Base-by-base conservation (phyloP, 2,113 vertebrate genomes). In the Zeus faber region DNA sequence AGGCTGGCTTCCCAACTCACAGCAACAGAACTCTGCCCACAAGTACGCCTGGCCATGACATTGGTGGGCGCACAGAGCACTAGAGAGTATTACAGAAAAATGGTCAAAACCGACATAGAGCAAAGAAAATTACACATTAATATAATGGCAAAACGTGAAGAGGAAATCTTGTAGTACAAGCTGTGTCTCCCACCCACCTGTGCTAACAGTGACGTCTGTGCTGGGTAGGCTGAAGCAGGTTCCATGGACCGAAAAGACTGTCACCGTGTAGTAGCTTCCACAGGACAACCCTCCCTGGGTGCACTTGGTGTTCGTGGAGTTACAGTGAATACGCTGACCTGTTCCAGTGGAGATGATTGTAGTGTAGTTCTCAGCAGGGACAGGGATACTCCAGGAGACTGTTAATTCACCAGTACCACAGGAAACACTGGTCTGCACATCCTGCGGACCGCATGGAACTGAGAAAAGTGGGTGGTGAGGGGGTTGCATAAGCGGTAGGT, bases 381-480 rank as follows among this genome's bases (percentile, higher is more conserved):
- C 5, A 0, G 72, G 55, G 21, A 51, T 58, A 61, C 64, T 77
- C 85, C 82, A 85, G 47, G 22, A 40, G 33, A 87, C 50, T 0
- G 26, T 64, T 47, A 87, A 37, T 33, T 80, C 24, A 0, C 73
- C 74, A 0, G 72, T 72, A 1, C 18, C 11, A n/a, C 85, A 89
- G 31, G 54, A 1, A 13, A 81, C 44, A 14, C 35, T 61, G 21
- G 75, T 64, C 1, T 1, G 23, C 17, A 85, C 79, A 51, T 76
- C 46, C 53, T 80, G 52, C 4, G 80, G 86, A 31, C 51, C 44
- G 14, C 85, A 88, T 1, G 82, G 85, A 18, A 82, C 85, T 87
- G 40, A 54, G 57, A 52, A 18, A 49, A 47, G 31, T 23, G 22
- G 22, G 6, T 5, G 20, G 26, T 6, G 48, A 21, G 17, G 18